phyloP scores from a whole-genome alignment of 1,140 invertebrate genomes.

The Galleria mellonella region DNA sequence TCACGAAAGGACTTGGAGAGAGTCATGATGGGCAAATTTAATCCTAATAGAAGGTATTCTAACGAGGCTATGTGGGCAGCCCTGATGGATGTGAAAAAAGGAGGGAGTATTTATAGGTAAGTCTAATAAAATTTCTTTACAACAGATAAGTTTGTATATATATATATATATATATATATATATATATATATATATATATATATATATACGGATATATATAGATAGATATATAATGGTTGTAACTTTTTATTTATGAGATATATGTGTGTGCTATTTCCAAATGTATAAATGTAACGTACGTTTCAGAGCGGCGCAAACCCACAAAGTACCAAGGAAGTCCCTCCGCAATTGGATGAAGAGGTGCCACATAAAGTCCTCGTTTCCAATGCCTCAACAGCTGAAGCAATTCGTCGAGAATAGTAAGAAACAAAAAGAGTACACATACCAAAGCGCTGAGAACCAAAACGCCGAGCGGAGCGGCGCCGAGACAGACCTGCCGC shows the following conservation, averaged over 20 bases:
- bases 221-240: background rate
- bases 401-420: slow-evolving; percentile 73
- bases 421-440: slow-evolving; percentile 60
- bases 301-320: slow-evolving; percentile 71
- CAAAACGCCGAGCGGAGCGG: slow-evolving; percentile 24
- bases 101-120: slow-evolving; percentile 73
- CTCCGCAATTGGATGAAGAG: slow-evolving; percentile 75
- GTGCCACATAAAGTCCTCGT: slow-evolving; percentile 73
- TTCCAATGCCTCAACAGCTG: slow-evolving; percentile 71
- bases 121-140: slow-evolving; percentile 7
- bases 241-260: background rate
- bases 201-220: background rate
- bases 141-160: too few species aligned
- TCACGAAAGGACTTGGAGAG: slow-evolving; percentile 65
- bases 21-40: slow-evolving; percentile 73
- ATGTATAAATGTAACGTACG: too few species aligned
- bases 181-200: too few species aligned
- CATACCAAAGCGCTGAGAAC: slow-evolving; percentile 8
- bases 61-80: slow-evolving; percentile 70
- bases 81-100: slow-evolving; percentile 73
- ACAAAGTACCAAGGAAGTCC: slow-evolving; percentile 72
- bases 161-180: too few species aligned
- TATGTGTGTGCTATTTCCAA: too few species aligned
- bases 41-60: slow-evolving; percentile 64
- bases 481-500: slow-evolving; percentile 14